A percentile compares a stretch with the other conserved stretches of the same genome.
phyloP scores from a whole-genome alignment of 2,797 vertebrate genomes.

The Onychomys leucogaster region DNA sequence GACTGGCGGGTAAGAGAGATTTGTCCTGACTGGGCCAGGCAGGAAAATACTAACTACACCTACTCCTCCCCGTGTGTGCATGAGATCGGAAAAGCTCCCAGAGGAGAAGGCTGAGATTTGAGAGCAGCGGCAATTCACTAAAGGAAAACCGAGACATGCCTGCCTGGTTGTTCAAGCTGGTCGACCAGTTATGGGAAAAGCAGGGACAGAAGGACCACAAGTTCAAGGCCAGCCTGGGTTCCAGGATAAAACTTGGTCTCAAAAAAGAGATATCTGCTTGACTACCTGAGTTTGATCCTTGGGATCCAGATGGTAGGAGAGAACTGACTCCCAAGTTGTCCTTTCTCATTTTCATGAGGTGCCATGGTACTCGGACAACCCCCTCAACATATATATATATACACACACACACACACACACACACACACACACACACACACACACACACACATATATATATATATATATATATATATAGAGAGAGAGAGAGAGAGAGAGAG shows the following conservation, averaged over 20 bases:
- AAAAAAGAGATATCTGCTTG: background rate
- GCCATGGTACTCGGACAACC: background rate
- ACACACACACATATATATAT: no score
- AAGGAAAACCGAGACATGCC: background rate
- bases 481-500: no score
- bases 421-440: no score
- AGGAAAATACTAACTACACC: no score
- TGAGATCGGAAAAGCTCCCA: background rate
- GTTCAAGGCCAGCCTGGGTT: background rate
- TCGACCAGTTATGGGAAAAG: background rate
- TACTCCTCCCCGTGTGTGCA: background rate
- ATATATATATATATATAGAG: no score
- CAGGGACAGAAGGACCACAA: background rate
- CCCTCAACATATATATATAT: no score
- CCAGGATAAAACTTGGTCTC: background rate
- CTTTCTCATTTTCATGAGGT: background rate
- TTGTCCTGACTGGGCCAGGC: no score
- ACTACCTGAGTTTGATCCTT: background rate
- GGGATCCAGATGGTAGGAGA: no score
- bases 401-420: no score
- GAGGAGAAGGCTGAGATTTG: background rate
- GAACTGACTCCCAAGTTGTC: background rate
- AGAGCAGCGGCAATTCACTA: no score
- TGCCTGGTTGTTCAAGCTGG: background rate
- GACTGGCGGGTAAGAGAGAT: no score